These are phyloP conservation scores for Hydrozoanthus gracilis DNA, from an alignment of 92 coral and sea anemone species.

Conservation along the genomic window DNA sequence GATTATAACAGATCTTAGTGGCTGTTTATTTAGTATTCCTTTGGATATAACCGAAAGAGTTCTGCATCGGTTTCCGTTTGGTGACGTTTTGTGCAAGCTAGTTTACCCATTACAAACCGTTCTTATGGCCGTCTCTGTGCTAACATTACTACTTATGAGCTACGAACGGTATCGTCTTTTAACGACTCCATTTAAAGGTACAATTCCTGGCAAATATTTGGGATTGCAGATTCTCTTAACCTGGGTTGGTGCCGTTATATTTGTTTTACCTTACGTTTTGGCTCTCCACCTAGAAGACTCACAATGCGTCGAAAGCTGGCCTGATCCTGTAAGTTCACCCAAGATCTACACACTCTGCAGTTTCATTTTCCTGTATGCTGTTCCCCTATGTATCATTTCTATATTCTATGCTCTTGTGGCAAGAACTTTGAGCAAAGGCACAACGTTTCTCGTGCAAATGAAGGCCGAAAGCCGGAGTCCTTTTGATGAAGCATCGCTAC, in stretches of 20 bases:
- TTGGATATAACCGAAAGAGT: conserved; percentile 71
- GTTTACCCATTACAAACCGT: conserved; percentile 81
- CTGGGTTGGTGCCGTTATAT: conserved; percentile 63
- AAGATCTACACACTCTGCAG: conserved; percentile 23
- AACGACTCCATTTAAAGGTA: conserved; percentile 71
- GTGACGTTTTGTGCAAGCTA: conserved; percentile 63
- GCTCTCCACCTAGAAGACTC: conserved; percentile 46
- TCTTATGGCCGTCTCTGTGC: conserved; percentile 62
- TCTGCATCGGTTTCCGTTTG: conserved; percentile 65
- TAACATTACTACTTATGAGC: conserved; percentile 76
- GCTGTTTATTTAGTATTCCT: conserved; percentile 64
- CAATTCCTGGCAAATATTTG: conserved; percentile 50
- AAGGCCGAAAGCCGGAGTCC: conserved; percentile 1
- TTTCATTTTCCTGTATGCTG: conserved; percentile 32
- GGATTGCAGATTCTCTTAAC: conserved; percentile 49
- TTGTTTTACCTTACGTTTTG: conserved; percentile 63
- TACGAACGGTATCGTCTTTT: conserved; percentile 74
- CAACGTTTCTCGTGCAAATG: conserved; percentile 17
- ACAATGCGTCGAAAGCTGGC: conserved; percentile 68
- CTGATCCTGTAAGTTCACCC: conserved; percentile 39
- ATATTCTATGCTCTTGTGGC: conserved; percentile 44
- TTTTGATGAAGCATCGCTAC: conserved; percentile 18
- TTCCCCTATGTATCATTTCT: conserved; percentile 40
- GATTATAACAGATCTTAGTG: conserved; percentile 44
- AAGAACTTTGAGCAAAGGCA: conserved; percentile 21